These are phyloP conservation scores for Nestor notabilis DNA, from an alignment of 2,113 vertebrate genomes.

Conservation along the genomic window DNA sequence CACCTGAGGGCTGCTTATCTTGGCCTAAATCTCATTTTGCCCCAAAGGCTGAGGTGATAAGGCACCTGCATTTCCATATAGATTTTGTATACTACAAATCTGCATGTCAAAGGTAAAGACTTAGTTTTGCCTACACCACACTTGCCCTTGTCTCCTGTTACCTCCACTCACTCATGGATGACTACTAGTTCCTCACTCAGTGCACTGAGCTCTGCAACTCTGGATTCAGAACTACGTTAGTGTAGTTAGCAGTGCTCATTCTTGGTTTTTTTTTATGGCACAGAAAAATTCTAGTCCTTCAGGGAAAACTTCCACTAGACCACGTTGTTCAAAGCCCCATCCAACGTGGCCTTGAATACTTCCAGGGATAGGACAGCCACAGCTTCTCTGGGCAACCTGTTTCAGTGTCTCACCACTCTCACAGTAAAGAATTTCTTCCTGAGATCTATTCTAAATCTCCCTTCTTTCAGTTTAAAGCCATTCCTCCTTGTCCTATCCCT, in stretches of 20 bases:
- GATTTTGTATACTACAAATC: not conserved
- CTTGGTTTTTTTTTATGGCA: not conserved
- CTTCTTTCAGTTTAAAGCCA: too few relatives aligned
- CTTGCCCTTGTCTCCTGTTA: not conserved
- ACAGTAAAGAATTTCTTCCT: too few relatives aligned
- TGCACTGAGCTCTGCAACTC: not conserved
- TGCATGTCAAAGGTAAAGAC: not conserved
- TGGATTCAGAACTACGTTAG: fast-evolving
- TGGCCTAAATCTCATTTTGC: not conserved
- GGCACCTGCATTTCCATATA: not conserved
- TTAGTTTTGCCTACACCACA: not conserved
- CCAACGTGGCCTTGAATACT: not conserved
- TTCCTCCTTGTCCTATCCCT: too few relatives aligned
- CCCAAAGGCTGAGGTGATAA: not conserved
- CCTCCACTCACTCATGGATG: not conserved
- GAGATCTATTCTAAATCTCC: too few relatives aligned
- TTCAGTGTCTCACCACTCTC: too few relatives aligned
- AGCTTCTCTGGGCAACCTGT: too few relatives aligned
- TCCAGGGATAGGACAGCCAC: not conserved
- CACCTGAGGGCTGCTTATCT: not conserved
- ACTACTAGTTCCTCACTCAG: not conserved
- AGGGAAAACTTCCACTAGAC: not conserved
- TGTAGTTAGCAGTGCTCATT: not conserved
- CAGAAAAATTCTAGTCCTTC: not conserved
- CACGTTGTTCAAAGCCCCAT: not conserved